Evolutionary conservation across 2,888 invertebrate species (phyloP).

Genomic region (Biston stratarius): DNA sequence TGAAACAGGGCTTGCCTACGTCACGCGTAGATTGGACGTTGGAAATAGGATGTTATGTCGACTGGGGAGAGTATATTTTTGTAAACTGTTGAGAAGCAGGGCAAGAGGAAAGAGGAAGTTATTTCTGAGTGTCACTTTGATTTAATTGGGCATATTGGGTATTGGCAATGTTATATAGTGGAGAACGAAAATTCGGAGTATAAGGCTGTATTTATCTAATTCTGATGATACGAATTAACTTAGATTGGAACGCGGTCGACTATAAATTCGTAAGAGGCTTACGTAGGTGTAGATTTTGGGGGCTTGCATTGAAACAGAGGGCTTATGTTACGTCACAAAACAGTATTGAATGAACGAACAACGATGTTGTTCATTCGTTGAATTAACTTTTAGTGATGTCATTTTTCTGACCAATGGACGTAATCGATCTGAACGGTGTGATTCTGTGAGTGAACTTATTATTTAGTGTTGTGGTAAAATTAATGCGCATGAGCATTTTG

Average conservation of each 20-base stretch:
- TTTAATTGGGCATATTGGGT: neutral
- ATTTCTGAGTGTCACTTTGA: neutral
- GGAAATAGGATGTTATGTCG: slow-evolving; percentile 3
- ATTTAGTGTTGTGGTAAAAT: neutral
- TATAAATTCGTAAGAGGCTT: neutral
- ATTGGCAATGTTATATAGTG: neutral
- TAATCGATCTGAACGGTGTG: neutral
- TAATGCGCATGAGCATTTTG: neutral
- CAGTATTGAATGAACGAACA: neutral
- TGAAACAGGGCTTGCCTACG: slow-evolving; percentile 48
- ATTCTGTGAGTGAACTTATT: neutral
- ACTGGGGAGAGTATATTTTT: slow-evolving; percentile 26
- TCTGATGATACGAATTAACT: neutral
- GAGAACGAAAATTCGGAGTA: neutral
- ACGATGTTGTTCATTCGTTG: slow-evolving; percentile 2
- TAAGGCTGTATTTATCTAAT: neutral
- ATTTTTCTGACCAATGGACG: slow-evolving; percentile 1
- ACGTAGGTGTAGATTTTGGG: neutral
- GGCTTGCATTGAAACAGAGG: neutral
- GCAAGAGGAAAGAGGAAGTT: too few species aligned
- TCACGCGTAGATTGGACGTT: slow-evolving; percentile 25
- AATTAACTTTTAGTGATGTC: neutral
- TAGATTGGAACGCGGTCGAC: neutral
- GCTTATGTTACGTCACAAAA: neutral
- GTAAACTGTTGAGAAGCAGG: slow-evolving; percentile 15